Conservation (phyloP, 2,797 vertebrate genomes). For the Margarornis squamiger region DNA sequence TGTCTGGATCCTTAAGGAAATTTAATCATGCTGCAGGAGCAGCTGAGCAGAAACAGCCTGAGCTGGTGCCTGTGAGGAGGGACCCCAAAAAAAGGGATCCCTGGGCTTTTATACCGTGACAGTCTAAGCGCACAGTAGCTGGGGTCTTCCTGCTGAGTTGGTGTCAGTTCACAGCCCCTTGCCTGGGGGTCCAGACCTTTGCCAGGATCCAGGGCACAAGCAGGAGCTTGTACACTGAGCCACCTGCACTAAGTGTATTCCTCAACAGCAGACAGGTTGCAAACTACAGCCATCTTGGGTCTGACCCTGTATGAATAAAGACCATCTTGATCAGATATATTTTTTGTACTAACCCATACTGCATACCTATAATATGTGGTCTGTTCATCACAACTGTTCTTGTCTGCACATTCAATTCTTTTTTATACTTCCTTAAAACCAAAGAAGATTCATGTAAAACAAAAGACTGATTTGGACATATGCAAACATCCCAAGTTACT, state of each 20-base stretch:
- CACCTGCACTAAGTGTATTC: background rate
- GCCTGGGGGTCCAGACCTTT: background rate
- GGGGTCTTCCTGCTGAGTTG: background rate
- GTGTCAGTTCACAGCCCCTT: background rate
- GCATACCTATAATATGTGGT: background rate
- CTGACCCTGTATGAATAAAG: background rate
- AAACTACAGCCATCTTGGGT: background rate
- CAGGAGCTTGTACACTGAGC: background rate
- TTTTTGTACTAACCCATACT: background rate
- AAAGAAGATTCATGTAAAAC: background rate
- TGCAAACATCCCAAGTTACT: background rate
- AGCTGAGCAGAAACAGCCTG: background rate
- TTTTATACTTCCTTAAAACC: background rate
- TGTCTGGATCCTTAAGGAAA: background rate
- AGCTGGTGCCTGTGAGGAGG: background rate
- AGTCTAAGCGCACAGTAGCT: background rate
- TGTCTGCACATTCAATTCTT: background rate
- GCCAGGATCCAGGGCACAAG: background rate
- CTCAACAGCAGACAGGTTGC: background rate
- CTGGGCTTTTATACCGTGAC: background rate
- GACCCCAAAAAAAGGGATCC: background rate
- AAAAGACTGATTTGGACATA: background rate
- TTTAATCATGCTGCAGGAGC: background rate
- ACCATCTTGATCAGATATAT: accelerated
- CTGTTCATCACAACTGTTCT: background rate